These are phyloP conservation scores for Sphaerophoria taeniata DNA, from an alignment of 2,888 invertebrate genomes.

Conservation along the genomic window DNA sequence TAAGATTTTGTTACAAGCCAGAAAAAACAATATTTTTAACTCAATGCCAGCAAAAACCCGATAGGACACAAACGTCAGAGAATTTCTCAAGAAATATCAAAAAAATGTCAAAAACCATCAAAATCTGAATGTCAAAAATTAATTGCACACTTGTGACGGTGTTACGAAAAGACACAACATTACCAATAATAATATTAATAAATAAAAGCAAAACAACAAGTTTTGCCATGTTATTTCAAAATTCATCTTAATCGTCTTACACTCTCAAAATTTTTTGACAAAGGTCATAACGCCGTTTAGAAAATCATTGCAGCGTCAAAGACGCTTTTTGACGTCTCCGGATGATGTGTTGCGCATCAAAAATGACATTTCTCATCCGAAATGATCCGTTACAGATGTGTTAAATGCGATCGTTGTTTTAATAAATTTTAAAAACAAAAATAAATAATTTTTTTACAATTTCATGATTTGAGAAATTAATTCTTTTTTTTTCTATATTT, in stretches of 20 bases:
- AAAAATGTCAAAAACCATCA: constrained; percentile 5
- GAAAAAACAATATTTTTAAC: too few species aligned
- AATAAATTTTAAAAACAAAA: constrained; percentile 30
- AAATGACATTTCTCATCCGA: constrained; percentile 69
- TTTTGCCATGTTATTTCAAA: constrained; percentile 22
- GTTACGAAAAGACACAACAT: not conserved
- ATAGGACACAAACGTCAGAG: too few species aligned
- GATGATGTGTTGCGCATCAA: constrained; percentile 50
- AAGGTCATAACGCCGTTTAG: constrained; percentile 38
- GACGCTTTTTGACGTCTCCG: constrained; percentile 50
- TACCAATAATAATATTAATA: constrained; percentile 43
- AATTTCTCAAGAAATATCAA: too few species aligned
- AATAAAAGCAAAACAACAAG: constrained; percentile 34
- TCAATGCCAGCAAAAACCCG: too few species aligned
- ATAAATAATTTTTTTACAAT: constrained; percentile 19
- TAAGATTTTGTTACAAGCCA: too few species aligned
- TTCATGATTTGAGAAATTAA: constrained; percentile 26
- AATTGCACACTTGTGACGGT: constrained; percentile 42
- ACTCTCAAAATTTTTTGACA: constrained; percentile 6
- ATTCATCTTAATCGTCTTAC: constrained; percentile 17
- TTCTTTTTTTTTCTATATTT: constrained; percentile 65
- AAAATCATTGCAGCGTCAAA: constrained; percentile 12
- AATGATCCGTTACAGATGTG: constrained; percentile 56
- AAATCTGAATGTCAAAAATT: constrained; percentile 27
- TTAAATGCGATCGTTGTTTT: constrained; percentile 42